Percentiles rank a stretch among this genome's conserved stretches.
Conservation (phyloP, 30 jellyfish, hydroid and myxozoan genomes). For the Cassiopea xamachana region DNA sequence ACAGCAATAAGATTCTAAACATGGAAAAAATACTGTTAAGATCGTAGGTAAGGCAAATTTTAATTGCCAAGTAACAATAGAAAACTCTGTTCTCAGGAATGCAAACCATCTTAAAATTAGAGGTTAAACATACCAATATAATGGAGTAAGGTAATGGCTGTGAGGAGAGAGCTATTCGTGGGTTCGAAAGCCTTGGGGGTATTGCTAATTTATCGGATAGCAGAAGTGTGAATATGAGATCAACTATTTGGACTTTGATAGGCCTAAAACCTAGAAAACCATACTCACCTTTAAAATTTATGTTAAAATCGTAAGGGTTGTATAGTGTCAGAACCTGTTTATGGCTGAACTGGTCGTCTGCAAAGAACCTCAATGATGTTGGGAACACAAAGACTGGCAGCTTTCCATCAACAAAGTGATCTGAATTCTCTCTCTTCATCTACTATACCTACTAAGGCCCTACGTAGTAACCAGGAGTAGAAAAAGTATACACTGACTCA, state of each 20-base stretch:
- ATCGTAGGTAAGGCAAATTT: too few relatives aligned
- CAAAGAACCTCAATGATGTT: constrained; percentile 63
- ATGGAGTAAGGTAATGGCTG: not conserved
- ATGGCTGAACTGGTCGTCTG: constrained; percentile 80
- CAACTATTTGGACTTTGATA: not conserved
- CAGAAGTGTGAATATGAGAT: not conserved
- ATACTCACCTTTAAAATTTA: constrained; percentile 81
- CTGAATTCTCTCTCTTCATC: constrained; percentile 65
- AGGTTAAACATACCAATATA: not conserved
- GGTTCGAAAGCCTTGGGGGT: too few relatives aligned
- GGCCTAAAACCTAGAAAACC: not conserved
- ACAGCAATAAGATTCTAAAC: too few relatives aligned
- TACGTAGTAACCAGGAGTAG: not conserved
- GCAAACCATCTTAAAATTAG: too few relatives aligned
- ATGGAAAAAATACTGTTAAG: too few relatives aligned
- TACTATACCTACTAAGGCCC: not conserved
- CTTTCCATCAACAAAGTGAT: constrained; percentile 76
- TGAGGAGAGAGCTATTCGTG: not conserved
- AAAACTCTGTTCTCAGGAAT: too few relatives aligned
- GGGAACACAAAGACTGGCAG: constrained; percentile 93
- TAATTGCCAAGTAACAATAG: too few relatives aligned
- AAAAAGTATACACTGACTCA: too few relatives aligned
- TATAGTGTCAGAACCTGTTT: constrained; percentile 86
- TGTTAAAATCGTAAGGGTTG: constrained; percentile 87
- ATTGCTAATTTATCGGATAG: too few relatives aligned